Conservation (phyloP, 2,797 vertebrate species). For the Mormyrops attenuatus region DNA sequence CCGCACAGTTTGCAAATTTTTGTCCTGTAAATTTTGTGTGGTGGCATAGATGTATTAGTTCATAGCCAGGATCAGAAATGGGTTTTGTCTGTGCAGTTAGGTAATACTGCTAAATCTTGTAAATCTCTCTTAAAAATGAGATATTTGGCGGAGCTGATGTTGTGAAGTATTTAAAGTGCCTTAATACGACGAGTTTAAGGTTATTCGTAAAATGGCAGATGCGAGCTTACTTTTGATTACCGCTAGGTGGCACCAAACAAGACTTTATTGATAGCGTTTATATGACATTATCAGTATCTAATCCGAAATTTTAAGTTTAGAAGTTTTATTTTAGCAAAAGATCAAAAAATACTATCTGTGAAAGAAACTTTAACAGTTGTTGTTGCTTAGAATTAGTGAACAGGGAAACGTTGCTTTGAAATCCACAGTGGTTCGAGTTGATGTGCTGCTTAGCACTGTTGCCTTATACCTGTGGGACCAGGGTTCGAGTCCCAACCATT, state of each 20-base stretch:
- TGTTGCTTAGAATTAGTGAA: neutral
- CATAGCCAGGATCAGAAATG: neutral
- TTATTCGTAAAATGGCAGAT: slow-evolving; percentile 2
- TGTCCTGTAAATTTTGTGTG: neutral
- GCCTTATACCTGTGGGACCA: neutral
- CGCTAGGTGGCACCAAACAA: slow-evolving; percentile 18
- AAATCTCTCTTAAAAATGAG: neutral
- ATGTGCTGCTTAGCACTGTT: neutral
- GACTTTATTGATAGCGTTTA: neutral
- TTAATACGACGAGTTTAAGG: neutral
- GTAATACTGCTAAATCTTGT: neutral
- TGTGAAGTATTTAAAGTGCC: neutral
- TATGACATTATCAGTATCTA: neutral
- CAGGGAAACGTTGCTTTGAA: neutral
- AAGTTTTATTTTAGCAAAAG: neutral
- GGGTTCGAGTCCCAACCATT: neutral
- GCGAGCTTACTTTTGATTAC: neutral
- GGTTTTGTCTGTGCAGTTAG: neutral
- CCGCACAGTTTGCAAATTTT: neutral
- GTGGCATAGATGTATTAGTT: neutral
- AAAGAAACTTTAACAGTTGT: neutral
- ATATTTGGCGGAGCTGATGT: neutral
- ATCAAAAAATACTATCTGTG: neutral
- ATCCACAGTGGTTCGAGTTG: neutral
- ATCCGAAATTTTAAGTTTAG: neutral